A percentile compares a stretch with the other conserved stretches of the same genome.
These are phyloP conservation scores for Tragelaphus buxtoni DNA, from an alignment of 2,113 vertebrate genomes.

Conservation along the genomic window DNA sequence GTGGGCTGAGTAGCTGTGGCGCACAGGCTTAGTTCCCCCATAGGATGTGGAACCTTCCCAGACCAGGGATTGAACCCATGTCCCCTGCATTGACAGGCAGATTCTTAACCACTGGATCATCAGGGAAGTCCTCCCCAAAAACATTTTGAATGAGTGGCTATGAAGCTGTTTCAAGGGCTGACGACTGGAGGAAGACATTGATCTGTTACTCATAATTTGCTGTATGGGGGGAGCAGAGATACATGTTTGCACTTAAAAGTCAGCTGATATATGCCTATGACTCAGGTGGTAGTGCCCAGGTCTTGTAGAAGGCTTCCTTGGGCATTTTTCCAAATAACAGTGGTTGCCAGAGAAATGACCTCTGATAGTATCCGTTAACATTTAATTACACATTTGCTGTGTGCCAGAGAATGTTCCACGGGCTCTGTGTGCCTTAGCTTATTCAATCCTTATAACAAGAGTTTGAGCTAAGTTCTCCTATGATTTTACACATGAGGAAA, in stretches of 20 bases:
- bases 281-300: background rate
- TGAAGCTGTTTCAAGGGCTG: background rate
- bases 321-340: background rate
- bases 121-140: background rate
- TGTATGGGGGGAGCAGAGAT: background rate
- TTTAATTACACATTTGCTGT: background rate
- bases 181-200: background rate
- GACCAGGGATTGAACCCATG: background rate
- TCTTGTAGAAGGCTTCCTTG: background rate
- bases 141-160: background rate
- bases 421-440: background rate
- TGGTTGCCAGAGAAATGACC: background rate
- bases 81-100: background rate
- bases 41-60: background rate
- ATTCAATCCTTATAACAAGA: background rate
- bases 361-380: background rate
- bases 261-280: background rate
- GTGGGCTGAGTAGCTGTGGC: background rate
- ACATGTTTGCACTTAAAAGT: background rate
- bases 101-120: background rate
- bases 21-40: background rate
- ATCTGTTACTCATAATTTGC: background rate
- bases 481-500: background rate
- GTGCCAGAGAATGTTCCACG: background rate
- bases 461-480: background rate